Base-by-base conservation (phyloP, 2,797 vertebrate species). In the Simalia tracyae region DNA sequence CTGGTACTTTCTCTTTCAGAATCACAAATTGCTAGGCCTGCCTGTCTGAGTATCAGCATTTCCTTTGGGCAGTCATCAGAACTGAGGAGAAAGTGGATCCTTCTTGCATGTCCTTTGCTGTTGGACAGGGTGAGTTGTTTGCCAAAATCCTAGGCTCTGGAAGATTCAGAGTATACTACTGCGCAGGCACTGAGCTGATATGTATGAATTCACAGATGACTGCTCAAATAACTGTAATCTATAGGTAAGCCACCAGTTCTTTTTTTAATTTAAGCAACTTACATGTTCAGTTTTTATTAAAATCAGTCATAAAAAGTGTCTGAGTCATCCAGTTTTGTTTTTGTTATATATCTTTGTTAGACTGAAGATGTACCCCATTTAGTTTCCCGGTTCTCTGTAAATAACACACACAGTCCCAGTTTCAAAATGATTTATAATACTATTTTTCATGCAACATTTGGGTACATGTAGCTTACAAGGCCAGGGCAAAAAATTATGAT, bases 251-350 rank as follows among this genome's bases (percentile, higher is more conserved):
- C 1, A 17, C 15, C 31, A 76, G 31, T 17, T 72, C 36, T 12
- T 89, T 22, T 87, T 10, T 60, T 7, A 31, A 66, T 66, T 76
- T 84, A 50, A 93, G 57, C 31, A 54, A 84, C 26, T 19, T 57
- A 81, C 84, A 36, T 84, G 63, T 6, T 28, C 56, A 5, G 4
- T 66, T 92, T 92, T 94, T 92, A 8, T 19, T 92, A n/a, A 24
- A 50, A 28, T 90, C 22, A 10, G 0, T 90, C 1, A 17, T 89
- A 0, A 22, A 84, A 91, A 72, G 15, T 76, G n/a, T 19, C 59
- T 87, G 57, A 87, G n/a, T 59, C 89, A 90, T 90, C n/a, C 76
- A 50, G 42, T 36, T 87, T 81, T 92, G 64, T 81, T 90, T 90
- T 89, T 89, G 24, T 85, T 66, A 54, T 64, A 46, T 66, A 0